These are phyloP conservation scores for Lithophane leautieri DNA, from an alignment of 2,888 invertebrate species.

Conservation along the genomic window DNA sequence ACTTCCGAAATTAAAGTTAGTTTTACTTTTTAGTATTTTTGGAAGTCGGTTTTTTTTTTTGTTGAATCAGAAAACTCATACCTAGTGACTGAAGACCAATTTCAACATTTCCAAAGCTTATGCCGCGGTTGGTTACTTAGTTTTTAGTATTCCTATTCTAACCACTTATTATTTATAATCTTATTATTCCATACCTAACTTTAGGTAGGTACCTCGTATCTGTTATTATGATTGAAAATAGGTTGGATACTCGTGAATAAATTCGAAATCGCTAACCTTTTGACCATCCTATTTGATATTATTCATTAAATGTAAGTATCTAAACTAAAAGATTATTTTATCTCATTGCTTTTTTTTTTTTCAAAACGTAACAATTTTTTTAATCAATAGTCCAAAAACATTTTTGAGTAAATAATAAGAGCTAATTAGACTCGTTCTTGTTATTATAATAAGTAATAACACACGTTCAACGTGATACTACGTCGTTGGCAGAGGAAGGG, in stretches of 20 bases:
- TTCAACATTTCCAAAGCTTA: neutral
- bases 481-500: neutral
- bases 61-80: too few species aligned
- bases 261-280: neutral
- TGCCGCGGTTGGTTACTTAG: neutral
- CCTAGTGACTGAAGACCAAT: too few species aligned
- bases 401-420: conserved; percentile 1
- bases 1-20: too few species aligned
- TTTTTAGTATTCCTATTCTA: neutral
- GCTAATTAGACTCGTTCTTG: neutral
- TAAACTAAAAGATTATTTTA: conserved; percentile 5
- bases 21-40: too few species aligned
- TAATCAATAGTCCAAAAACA: neutral
- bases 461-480: neutral
- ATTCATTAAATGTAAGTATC: neutral
- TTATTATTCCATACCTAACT: neutral
- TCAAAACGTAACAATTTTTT: neutral
- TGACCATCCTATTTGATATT: conserved; percentile 2
- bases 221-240: neutral
- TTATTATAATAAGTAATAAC: neutral
- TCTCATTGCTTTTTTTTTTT: neutral
- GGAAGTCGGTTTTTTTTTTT: too few species aligned
- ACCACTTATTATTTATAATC: neutral
- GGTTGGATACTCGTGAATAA: neutral
- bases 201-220: neutral